Base-by-base conservation (phyloP, 2,797 vertebrate species). In the Falco novaeseelandiae region DNA sequence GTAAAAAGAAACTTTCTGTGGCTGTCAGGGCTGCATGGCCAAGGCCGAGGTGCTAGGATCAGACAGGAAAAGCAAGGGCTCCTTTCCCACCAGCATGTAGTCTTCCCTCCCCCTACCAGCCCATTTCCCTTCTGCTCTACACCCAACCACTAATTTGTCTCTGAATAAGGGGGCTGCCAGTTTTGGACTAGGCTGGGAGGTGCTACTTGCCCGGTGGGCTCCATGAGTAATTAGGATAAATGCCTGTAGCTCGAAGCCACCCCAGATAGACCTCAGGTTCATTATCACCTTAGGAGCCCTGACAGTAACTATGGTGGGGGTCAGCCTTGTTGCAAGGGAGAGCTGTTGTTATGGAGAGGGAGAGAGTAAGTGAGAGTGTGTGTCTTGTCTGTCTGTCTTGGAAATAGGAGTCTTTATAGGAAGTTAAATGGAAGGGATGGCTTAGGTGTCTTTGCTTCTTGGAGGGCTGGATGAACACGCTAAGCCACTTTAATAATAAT, bases 31-130 rank as follows among this genome's bases (percentile, higher is more conserved):
- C 57, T 71, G 21, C 49, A 27, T 0, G 2, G 40, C 48, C 73
- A 65, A 91, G 61, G 58, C 83, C 12, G 29, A 93, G 55, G 44
- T 70, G 77, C 73, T 92, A 29, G 48, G 32, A 74, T 77, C 70
- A 77, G 71, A 52, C 55, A 77, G 66, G 91, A 96, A 96, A 90
- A 96, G 18, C 48, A 38, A 84, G 9, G 29, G 67, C 74, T 87
- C 13, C 63, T 93, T 97, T 96, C 94, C 88, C 91, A 96, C 70
- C 83, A 90, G 95, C 93, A 42, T 84, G 86, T 3, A 84, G 63
- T 73, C 66, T 59, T 83, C 55, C 73, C 29, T 63, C 16, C 58
- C 30, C 25, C 10, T 18, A n/a, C 2, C 42, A 84, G 36, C 57
- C 55, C 2, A 14, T 74, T 94, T 92, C 74, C 88, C 77, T 89